Conservation (phyloP, 2,797 vertebrate species). For the Coccyzus lansbergi region DNA sequence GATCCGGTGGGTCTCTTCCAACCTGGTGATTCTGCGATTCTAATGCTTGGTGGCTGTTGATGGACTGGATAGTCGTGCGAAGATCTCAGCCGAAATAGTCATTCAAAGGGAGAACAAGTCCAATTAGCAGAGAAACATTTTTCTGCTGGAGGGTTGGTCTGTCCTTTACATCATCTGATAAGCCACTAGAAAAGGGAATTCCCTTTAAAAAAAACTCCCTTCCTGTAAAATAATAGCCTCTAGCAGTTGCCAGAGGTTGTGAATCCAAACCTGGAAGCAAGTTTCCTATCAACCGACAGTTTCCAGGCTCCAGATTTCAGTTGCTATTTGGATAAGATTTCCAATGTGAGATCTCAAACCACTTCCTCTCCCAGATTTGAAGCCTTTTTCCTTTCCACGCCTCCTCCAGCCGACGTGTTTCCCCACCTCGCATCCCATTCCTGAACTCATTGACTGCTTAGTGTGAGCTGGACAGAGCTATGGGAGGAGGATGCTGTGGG, state of each 20-base stretch:
- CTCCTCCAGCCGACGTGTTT: neutral
- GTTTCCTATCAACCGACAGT: neutral
- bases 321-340: neutral
- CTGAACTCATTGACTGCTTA: neutral
- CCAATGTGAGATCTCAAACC: neutral
- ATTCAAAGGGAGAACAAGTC: neutral
- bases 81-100: neutral
- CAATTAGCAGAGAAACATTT: neutral
- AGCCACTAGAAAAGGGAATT: neutral
- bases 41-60: fast-evolving
- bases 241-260: neutral
- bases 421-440: neutral
- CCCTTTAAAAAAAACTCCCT: neutral
- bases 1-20: too few species aligned
- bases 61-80: fast-evolving
- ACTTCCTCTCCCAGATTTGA: neutral
- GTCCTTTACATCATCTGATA: neutral
- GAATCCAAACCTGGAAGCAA: neutral
- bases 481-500: neutral
- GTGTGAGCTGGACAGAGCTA: neutral
- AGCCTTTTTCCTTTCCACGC: neutral
- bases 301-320: neutral
- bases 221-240: neutral
- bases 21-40: too few species aligned
- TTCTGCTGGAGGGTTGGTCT: neutral